Base-by-base conservation (phyloP, 2,113 vertebrate genomes). In the Trematomus loennbergii region DNA sequence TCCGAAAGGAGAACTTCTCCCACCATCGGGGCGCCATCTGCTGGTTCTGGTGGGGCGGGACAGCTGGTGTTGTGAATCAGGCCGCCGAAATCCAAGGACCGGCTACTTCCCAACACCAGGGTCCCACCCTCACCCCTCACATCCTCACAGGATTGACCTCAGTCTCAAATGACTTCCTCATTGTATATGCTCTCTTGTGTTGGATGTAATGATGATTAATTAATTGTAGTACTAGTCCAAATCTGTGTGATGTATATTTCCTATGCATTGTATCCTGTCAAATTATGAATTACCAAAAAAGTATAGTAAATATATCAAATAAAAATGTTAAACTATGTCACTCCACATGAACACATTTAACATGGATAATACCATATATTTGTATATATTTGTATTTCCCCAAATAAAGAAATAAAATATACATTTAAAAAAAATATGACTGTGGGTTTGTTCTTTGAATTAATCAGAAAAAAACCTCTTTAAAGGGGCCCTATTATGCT, bases 61-160 rank as follows among this genome's bases (percentile, higher is more conserved):
- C 97, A 99, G 97, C 97, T 98, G 97, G 97, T 98, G 97, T 98
- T 98, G 97, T 99, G 97, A 99, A 99, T 99, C 97, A 99, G 97
- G 97, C 97, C 97, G 97, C 94, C 89, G 86, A 94, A 96, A 91
- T 93, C 94, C 71, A 87, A 83, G 96, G 94, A 96, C 92, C 97
- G 97, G 97, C 97, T 98, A 97, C 97, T 99, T 99, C 97, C 97
- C 97, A 99, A 99, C 97, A 97, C 97, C 97, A 99, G 97, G 97
- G 97, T 97, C 89, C 81, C 94, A 94, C 95, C 78, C 3, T 87
- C 93, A 80, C 96, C 93, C 20, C 72, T 87, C 79, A 54, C 93
- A 0, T 45, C 84, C 54, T 9, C 9, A 3, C 36, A 25, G 29
- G 16, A 46, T 33, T 64, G 11, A n/a, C 15, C 49, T 59, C 12